These are phyloP conservation scores for Cranoglanis bouderius DNA, from an alignment of 2,113 vertebrate species.

Conservation along the genomic window DNA sequence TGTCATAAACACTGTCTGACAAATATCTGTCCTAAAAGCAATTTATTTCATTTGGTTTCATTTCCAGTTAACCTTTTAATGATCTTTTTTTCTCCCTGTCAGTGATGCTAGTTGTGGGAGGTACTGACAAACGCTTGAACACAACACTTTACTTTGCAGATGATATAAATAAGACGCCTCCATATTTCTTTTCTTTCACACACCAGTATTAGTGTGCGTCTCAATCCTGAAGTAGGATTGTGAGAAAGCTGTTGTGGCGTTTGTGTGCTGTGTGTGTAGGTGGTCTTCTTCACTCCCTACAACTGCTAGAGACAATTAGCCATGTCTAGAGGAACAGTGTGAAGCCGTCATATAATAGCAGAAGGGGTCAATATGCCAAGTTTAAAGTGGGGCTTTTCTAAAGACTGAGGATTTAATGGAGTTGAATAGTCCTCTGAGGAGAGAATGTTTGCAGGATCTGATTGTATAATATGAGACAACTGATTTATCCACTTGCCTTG, in stretches of 20 bases:
- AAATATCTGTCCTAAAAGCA: background rate
- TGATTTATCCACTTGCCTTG: slow-evolving; percentile 35
- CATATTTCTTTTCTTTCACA: slow-evolving; percentile 40
- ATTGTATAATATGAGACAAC: slow-evolving; percentile 40
- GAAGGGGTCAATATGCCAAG: slow-evolving; percentile 49
- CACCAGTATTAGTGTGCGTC: slow-evolving; percentile 19
- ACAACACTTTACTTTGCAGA: slow-evolving; percentile 36
- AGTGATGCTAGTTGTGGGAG: slow-evolving; percentile 13
- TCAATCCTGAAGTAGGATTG: slow-evolving; percentile 46
- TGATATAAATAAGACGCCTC: slow-evolving; percentile 44
- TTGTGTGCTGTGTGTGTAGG: slow-evolving; percentile 47
- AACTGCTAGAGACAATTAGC: slow-evolving; percentile 54
- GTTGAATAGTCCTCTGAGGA: slow-evolving; percentile 44
- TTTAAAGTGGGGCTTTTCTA: slow-evolving; percentile 48
- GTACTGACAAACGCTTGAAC: slow-evolving; percentile 26
- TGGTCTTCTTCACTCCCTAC: slow-evolving; percentile 50
- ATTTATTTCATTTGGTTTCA: background rate
- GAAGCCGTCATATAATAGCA: slow-evolving; percentile 51
- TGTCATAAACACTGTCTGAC: slow-evolving; percentile 1
- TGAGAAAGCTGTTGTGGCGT: slow-evolving; percentile 25
- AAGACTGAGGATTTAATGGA: slow-evolving; percentile 50
- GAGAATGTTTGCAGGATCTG: slow-evolving; percentile 47
- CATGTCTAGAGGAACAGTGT: slow-evolving; percentile 53
- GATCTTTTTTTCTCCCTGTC: background rate
- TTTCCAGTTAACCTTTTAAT: background rate